Evolutionary conservation across 2,113 vertebrate genomes (phyloP).

Genomic region (Vicugna pacos): DNA sequence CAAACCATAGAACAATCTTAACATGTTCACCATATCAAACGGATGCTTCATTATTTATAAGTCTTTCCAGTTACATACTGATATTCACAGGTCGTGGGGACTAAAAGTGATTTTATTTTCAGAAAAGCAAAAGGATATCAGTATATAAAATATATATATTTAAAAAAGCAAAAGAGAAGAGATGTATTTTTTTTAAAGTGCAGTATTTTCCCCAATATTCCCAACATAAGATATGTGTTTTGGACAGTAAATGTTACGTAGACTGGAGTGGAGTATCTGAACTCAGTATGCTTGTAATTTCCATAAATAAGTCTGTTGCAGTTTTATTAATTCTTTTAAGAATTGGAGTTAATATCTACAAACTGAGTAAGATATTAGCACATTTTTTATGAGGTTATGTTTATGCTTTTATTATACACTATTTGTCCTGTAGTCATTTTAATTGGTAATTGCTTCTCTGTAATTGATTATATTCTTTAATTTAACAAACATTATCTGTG

Average conservation of each 20-base stretch:
- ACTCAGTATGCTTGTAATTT: background rate
- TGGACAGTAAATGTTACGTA: background rate
- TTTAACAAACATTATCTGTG: constrained; percentile 38
- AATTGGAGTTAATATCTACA: constrained; percentile 16
- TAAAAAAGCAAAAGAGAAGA: background rate
- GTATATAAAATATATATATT: background rate
- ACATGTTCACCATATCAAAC: background rate
- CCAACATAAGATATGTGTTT: background rate
- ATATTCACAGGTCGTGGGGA: background rate
- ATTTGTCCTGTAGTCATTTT: constrained; percentile 37
- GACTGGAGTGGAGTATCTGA: constrained; percentile 12
- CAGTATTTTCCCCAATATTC: background rate
- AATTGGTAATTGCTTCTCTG: constrained; percentile 23
- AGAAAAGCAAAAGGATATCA: constrained; percentile 3
- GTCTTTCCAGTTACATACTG: constrained; percentile 17
- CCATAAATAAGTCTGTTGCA: background rate
- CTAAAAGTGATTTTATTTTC: constrained; percentile 41
- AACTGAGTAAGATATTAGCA: constrained; percentile 35
- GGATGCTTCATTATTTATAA: constrained; percentile 38
- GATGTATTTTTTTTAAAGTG: background rate
- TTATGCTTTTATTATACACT: constrained; percentile 53
- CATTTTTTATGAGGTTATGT: constrained; percentile 42
- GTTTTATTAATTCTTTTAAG: constrained; percentile 39
- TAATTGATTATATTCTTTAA: constrained; percentile 18
- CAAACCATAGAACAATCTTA: constrained; percentile 35